phyloP scores from a whole-genome alignment of 1,140 invertebrate species.

The Caenorhabditis brenneri region DNA sequence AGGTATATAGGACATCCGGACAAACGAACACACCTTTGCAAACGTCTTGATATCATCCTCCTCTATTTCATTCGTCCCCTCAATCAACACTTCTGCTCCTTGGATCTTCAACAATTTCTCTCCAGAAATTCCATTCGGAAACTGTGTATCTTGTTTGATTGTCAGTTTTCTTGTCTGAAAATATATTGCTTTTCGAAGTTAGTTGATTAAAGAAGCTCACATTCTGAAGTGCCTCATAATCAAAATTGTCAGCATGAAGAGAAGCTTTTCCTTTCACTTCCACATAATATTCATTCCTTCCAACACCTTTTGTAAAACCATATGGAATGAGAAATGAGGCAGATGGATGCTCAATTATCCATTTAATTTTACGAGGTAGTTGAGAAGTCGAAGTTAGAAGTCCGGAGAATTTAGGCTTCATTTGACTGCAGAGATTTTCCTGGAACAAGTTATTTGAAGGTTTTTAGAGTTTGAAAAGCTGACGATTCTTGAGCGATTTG shows the following conservation, averaged over 20 bases:
- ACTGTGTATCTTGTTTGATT: background rate
- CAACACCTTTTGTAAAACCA: background rate
- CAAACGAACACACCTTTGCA: no score
- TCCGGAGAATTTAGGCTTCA: background rate
- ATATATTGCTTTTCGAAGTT: background rate
- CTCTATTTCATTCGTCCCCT: background rate
- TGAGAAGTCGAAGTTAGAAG: background rate
- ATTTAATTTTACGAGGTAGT: background rate
- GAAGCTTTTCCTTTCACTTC: background rate
- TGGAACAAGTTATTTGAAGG: background rate
- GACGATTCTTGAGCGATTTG: no score
- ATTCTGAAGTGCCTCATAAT: background rate
- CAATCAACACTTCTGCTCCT: background rate
- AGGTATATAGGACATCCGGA: no score
- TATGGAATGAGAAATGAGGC: background rate
- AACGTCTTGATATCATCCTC: background rate
- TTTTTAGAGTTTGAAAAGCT: background rate
- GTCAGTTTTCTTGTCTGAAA: conserved; percentile 9
- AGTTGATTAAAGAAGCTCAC: background rate
- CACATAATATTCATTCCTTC: background rate
- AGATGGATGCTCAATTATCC: conserved; percentile 2
- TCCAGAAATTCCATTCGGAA: background rate
- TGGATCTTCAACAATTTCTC: background rate
- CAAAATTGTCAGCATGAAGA: background rate
- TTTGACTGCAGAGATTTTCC: conserved; percentile 16